phyloP scores from a whole-genome alignment of 2,888 invertebrate species.

The Cacoxenus indagator region DNA sequence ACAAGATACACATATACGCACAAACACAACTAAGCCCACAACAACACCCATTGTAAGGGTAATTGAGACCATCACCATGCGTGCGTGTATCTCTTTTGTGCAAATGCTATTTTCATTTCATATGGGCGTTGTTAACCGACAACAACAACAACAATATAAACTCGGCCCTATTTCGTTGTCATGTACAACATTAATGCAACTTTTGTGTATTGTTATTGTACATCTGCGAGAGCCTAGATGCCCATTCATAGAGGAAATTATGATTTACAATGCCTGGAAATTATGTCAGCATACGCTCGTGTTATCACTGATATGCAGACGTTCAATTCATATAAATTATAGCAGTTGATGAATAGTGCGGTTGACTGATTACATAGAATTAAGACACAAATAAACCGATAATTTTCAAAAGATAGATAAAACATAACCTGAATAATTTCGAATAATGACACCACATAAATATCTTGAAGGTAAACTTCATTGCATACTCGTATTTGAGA shows the following conservation, averaged over 20 bases:
- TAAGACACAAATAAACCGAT: too few relatives aligned
- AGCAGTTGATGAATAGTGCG: not conserved
- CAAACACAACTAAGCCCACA: not conserved
- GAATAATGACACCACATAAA: too few relatives aligned
- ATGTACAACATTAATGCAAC: conserved; percentile 38
- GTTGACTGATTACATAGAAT: not conserved
- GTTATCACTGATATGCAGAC: not conserved
- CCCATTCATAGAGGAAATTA: conserved; percentile 45
- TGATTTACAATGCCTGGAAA: conserved; percentile 52
- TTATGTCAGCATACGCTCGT: not conserved
- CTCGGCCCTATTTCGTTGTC: not conserved
- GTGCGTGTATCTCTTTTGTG: not conserved
- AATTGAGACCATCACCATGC: not conserved
- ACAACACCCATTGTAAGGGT: not conserved
- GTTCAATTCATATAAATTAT: not conserved
- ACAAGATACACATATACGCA: not conserved
- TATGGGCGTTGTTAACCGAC: conserved; percentile 22
- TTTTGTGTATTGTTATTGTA: conserved; percentile 28
- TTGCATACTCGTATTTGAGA: too few relatives aligned
- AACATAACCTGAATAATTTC: too few relatives aligned
- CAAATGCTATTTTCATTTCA: conserved; percentile 12
- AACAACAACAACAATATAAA: not conserved
- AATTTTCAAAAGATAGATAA: too few relatives aligned
- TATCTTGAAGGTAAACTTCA: too few relatives aligned
- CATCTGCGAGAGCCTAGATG: not conserved